A percentile compares a stretch with the other conserved stretches of the same genome.
Evolutionary conservation across 1,140 invertebrate genomes (phyloP).

Genomic region (Drosophila lini): DNA sequence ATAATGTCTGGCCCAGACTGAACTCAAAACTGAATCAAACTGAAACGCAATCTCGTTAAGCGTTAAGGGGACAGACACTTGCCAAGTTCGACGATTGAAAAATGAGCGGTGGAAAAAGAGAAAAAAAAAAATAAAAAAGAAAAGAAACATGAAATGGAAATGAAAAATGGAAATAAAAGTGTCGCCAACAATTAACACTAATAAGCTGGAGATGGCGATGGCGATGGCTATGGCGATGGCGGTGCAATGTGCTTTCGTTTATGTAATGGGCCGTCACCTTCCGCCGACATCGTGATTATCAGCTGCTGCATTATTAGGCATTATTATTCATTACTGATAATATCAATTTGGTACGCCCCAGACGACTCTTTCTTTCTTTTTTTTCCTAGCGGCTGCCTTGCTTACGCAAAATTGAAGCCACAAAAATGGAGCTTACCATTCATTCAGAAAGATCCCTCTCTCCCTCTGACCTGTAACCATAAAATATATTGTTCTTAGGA

Average conservation of each 20-base stretch:
- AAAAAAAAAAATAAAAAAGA: not conserved
- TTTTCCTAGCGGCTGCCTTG: not conserved
- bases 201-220: slow-evolving; percentile 27
- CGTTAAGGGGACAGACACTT: slow-evolving; percentile 56
- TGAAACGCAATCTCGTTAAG: slow-evolving; percentile 66
- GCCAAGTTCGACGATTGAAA: slow-evolving; percentile 26
- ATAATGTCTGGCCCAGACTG: slow-evolving; percentile 34
- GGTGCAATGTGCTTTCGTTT: slow-evolving; percentile 64
- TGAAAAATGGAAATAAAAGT: slow-evolving; percentile 38
- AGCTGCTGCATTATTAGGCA: slow-evolving; percentile 60
- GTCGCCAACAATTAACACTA: slow-evolving; percentile 59
- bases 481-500: too few relatives aligned
- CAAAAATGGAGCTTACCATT: not conserved
- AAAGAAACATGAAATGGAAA: slow-evolving; percentile 29
- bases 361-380: slow-evolving; percentile 28
- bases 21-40: slow-evolving; percentile 11
- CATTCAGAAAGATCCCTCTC: too few relatives aligned
- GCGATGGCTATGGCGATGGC: not conserved
- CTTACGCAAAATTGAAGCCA: slow-evolving; percentile 27
- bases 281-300: slow-evolving; percentile 42
- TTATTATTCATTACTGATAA: slow-evolving; percentile 76
- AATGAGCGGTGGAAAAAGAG: slow-evolving; percentile 19
- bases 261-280: slow-evolving; percentile 65
- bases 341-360: slow-evolving; percentile 59
- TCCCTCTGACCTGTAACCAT: too few relatives aligned